Base-by-base conservation (phyloP, 2,797 vertebrate genomes). In the Phaenicophaeus curvirostris region DNA sequence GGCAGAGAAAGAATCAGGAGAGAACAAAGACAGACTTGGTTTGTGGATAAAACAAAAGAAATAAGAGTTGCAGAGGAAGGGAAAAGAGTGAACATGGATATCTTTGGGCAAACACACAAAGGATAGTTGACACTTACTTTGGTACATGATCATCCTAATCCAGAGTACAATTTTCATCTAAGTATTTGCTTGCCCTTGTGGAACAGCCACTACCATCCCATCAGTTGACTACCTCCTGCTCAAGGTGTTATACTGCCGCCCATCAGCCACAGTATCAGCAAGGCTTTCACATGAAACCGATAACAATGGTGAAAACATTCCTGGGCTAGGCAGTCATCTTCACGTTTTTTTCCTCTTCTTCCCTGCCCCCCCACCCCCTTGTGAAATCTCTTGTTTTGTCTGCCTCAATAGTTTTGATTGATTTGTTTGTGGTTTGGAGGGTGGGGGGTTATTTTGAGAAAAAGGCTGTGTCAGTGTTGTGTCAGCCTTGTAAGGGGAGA, bases 121-220 rank as follows among this genome's bases (percentile, higher is more conserved):
- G 35, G 55, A 30, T 5, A 16, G 63, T 33, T 31, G 67, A 24
- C 27, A 0, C 33, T 51, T 55, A 33, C 27, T 66, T 39, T 2
- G 54, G n/a, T 9, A 8, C 14, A 0, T 41, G 11, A 23, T 62
- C 37, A 1, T 11, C 1, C 0, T 53, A 62, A 75, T 55, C 54
- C 33, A 28, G 44, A 68, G 33, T 13, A n/a, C 41, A 65, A 6
- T 77, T 67, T 48, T 48, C 12, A 41, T 59, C 61, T 53, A 19
- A 51, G 11, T 65, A 62, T 35, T 59, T 59, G 23, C 37, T 37
- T 54, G 88, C 30, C 58, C n/a, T 51, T 6, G 62, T 61, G 63
- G 46, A 54, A 71, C 39, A 69, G 66, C 41, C 2, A 0, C 35
- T 51, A 24, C 39, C 44, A 4, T 69, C 68, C 42, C 41, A 1